These are phyloP conservation scores for Drosophila cognata DNA, from an alignment of 2,888 invertebrate species.

Conservation along the genomic window DNA sequence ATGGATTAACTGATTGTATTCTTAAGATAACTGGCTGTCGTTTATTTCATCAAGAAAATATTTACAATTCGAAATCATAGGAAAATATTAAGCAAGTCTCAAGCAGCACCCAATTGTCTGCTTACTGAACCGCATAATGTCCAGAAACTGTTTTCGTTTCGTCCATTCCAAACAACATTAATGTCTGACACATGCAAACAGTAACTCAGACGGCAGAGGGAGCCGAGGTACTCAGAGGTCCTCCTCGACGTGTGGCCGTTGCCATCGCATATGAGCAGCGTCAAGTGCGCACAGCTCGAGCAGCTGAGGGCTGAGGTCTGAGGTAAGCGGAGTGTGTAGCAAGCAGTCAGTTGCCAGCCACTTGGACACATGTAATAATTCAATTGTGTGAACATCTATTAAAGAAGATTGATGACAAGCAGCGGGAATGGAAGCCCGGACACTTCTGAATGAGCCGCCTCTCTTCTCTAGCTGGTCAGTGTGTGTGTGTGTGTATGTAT, in stretches of 20 bases:
- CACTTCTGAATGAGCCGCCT: constrained; percentile 18
- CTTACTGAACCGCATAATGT: constrained; percentile 47
- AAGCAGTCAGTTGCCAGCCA: constrained; percentile 70
- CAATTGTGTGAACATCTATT: constrained; percentile 83
- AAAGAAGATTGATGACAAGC: constrained; percentile 83
- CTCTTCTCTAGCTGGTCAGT: constrained; percentile 18
- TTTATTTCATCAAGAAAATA: constrained; percentile 17
- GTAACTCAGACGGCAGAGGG: constrained; percentile 9
- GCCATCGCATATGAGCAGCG: constrained; percentile 58
- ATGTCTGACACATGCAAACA: constrained; percentile 68
- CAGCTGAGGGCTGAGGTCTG: constrained; percentile 1
- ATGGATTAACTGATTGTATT: background rate
- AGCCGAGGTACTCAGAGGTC: background rate
- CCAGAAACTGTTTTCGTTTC: constrained; percentile 57
- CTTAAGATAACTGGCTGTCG: background rate
- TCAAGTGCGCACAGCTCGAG: constrained; percentile 50
- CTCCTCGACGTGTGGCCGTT: constrained; percentile 10
- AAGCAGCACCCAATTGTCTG: constrained; percentile 21
- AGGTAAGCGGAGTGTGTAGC: constrained; percentile 25
- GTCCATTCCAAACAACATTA: constrained; percentile 69
- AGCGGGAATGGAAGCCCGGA: constrained; percentile 24
- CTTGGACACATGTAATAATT: constrained; percentile 82
- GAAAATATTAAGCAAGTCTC: constrained; percentile 13
- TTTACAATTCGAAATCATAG: constrained; percentile 26
- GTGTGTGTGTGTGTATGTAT: constrained; percentile 7